Conservation (phyloP, 2,113 vertebrate genomes). For the Ornithorhynchus anatinus region DNA sequence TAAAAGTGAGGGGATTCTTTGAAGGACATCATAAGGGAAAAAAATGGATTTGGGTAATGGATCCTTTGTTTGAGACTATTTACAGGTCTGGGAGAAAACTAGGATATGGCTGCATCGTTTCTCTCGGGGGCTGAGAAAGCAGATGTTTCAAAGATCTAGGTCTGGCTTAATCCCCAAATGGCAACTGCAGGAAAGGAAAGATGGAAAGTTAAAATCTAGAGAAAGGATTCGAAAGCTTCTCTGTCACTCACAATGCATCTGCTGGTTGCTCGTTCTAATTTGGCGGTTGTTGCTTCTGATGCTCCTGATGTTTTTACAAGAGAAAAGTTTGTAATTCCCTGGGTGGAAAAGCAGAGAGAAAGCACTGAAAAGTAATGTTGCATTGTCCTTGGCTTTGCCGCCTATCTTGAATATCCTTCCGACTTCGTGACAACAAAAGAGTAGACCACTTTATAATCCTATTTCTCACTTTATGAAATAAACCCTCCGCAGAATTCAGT, state of each 20-base stretch:
- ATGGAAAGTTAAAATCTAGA: not conserved
- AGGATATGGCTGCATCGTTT: not conserved
- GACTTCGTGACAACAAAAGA: not conserved
- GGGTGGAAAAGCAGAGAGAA: not conserved
- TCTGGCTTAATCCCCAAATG: not conserved
- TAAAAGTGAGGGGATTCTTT: conserved; percentile 6
- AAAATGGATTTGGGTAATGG: not conserved
- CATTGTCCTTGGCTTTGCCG: not conserved
- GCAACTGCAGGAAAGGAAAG: not conserved
- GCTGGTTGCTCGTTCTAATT: too few species aligned
- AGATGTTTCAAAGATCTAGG: conserved; percentile 2
- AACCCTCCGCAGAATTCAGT: conserved; percentile 61
- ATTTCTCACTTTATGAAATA: too few species aligned
- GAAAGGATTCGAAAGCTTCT: too few species aligned
- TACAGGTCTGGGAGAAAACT: conserved; percentile 1
- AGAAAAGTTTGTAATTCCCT: not conserved
- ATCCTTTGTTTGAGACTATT: not conserved
- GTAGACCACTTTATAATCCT: conserved; percentile 5
- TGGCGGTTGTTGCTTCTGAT: not conserved
- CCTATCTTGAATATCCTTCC: not conserved
- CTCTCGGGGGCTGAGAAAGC: conserved; percentile 1
- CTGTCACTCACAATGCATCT: too few species aligned
- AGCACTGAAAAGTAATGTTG: not conserved
- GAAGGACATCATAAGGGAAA: not conserved
- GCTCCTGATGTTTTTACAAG: too few species aligned